Base-by-base conservation (phyloP, 2,888 invertebrate species). In the Strigamia transsilvanica region DNA sequence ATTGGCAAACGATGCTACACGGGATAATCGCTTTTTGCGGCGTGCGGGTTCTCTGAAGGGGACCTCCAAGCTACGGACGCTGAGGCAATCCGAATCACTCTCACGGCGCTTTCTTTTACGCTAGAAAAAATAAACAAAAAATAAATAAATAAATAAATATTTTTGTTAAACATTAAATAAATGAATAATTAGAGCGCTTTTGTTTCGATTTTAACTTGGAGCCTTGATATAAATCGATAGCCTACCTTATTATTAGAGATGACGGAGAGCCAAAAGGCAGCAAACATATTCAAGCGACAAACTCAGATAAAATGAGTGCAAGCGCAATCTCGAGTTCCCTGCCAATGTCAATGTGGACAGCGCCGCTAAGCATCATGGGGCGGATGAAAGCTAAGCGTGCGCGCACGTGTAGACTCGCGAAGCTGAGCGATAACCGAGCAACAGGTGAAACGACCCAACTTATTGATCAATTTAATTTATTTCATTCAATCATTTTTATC, bases 91-190 rank as follows among this genome's bases (percentile, higher is more conserved):
- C 21, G 78, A 79, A 66, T 82, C 79, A 46, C 78, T 77, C n/a
- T 82, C 38, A 27, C 82, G 82, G 9, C 82, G 46, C 79, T 82
- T 82, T 27, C 82, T 78, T 51, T 79, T 78, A 27, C 82, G 82
- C 82, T 82, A 34, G 12, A 34, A 61, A 80, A 61, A 61, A 61
- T 61, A 61, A 61, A 61, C n/a, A 21, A 21, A 18, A 15, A 18
- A 61, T 21, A 61, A 61, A 61, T n/a, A 51, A 61, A 61, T 18
- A 21, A 9, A 18, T 15, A 61, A 61, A 21, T 61, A 3, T 3
- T 61, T 7, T 56, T 56, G 5, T n/a, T n/a, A 56, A 18, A 6
- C 15, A 56, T 10, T 7, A 41, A 41, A 41, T n/a, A 41, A 41
- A 41, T 41, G 41, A 41, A 41, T 7, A n/a, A n/a, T n/a, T n/a